phyloP scores from a whole-genome alignment of 1,140 invertebrate species.

The Melitaea cinxia region DNA sequence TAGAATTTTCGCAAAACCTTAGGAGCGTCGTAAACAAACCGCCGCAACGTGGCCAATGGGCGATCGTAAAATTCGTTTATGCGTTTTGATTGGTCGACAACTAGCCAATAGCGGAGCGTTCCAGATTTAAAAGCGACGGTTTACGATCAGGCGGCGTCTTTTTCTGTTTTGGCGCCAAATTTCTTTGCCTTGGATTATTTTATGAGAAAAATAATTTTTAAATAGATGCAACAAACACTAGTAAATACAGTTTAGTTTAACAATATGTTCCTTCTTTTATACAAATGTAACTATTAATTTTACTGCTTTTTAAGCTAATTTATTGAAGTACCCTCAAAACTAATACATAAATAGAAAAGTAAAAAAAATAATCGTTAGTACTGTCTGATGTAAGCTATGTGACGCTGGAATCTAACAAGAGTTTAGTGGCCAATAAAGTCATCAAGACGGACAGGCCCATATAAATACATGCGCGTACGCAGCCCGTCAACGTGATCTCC shows the following conservation, averaged over 20 bases:
- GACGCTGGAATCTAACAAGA: conserved; percentile 51
- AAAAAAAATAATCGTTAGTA: too few relatives aligned
- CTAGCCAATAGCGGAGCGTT: conserved; percentile 62
- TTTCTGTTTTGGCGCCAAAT: conserved; percentile 78
- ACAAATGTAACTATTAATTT: too few relatives aligned
- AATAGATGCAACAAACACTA: too few relatives aligned
- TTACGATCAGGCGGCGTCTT: conserved; percentile 73
- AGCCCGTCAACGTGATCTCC: conserved; percentile 18
- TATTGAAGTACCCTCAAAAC: too few relatives aligned
- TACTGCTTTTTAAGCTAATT: too few relatives aligned
- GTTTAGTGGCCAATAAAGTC: conserved; percentile 64
- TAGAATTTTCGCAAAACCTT: conserved; percentile 79
- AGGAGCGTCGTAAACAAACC: conserved; percentile 73
- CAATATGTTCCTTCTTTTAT: too few relatives aligned
- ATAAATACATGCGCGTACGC: conserved; percentile 46
- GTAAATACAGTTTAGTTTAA: neutral
- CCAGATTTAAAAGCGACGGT: conserved; percentile 76
- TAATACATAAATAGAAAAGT: neutral
- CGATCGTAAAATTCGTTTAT: conserved; percentile 67
- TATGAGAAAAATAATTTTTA: neutral
- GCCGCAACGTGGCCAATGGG: conserved; percentile 64
- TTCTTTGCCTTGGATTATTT: conserved; percentile 17
- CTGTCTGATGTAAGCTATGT: too few relatives aligned
- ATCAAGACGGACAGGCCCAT: conserved; percentile 47
- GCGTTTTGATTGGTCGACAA: conserved; percentile 59